Base-by-base conservation (phyloP, 2,888 invertebrate species). In the Nomada fucata region DNA sequence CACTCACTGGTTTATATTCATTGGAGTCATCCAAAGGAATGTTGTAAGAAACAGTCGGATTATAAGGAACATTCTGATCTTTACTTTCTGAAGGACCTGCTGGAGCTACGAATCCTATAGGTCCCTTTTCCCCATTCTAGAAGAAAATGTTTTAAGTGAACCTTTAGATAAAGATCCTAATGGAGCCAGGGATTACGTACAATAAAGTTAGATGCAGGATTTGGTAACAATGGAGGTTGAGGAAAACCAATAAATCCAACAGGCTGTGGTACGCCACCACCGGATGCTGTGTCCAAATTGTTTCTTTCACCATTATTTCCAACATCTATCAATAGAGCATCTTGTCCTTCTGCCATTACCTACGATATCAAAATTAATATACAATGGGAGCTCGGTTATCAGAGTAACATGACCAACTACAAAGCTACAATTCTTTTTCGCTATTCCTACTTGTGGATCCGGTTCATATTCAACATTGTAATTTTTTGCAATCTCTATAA, bases 401-500 rank as follows among this genome's bases (percentile, higher is more conserved):
- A 13, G 15, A 47, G 47, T 15, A 47, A 15, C 47, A 47, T 2
- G 15, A 47, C 47, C 47, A 29, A 18, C 11, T 42, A n/a, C 10
- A 18, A 20, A 13, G 20, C 4, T 20, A 36, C 2, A 61, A 20
- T 59, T 4, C 3, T 47, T 10, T 13, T 61, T 36, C 10, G 52
- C n/a, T 36, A 26, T 63, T 55, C 36, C 1, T 53, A 20, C 82
- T 94, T 97, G 97, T 85, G 98, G 97, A 95, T 99, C 99, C 0
- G 99, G 99, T 86, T 97, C 97, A 94, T 99, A 99, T 67, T 97
- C 96, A 67, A 99, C 97, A 94, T 98, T 97, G 92, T 98, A 99
- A 90, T 97, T 98, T 94, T 97, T 98, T 0, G 99, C 98, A 89
- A 99, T 99, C 94, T 99, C 99, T 90, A 99, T 97, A 89, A 99